These are phyloP conservation scores for Psittacara wagleri DNA, from an alignment of 2,113 vertebrate species.

Conservation along the genomic window DNA sequence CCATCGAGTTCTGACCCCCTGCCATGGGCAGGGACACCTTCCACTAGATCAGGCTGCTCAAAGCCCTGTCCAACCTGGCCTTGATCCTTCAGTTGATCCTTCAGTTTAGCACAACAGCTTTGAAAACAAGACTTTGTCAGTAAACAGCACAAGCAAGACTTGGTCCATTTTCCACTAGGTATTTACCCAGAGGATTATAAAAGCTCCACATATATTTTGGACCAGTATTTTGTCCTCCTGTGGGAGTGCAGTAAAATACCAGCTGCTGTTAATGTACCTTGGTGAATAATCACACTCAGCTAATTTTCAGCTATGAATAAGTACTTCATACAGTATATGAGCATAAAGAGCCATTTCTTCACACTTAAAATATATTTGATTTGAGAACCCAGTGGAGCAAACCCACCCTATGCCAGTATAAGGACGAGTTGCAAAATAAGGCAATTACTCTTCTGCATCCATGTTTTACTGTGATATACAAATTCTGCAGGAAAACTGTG, in stretches of 20 bases:
- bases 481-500: background rate
- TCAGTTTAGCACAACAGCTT: background rate
- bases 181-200: background rate
- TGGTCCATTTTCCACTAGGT: background rate
- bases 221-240: background rate
- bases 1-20: background rate
- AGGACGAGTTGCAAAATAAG: background rate
- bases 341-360: slow-evolving; percentile 43
- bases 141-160: background rate
- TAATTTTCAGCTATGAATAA: slow-evolving; percentile 66
- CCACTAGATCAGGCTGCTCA: background rate
- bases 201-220: background rate
- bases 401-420: background rate
- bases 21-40: background rate
- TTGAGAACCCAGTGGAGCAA: background rate
- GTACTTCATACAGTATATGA: slow-evolving; percentile 44
- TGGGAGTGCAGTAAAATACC: slow-evolving; percentile 43
- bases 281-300: slow-evolving; percentile 60
- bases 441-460: background rate
- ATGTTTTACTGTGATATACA: background rate
- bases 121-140: background rate
- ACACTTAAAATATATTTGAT: slow-evolving; percentile 50
- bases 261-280: slow-evolving; percentile 63
- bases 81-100: background rate
- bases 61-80: background rate